Evolutionary conservation across 2,888 invertebrate species (phyloP), one percentile per base, ranked within the genome.

Genomic region (Exocentrus adspersus): DNA sequence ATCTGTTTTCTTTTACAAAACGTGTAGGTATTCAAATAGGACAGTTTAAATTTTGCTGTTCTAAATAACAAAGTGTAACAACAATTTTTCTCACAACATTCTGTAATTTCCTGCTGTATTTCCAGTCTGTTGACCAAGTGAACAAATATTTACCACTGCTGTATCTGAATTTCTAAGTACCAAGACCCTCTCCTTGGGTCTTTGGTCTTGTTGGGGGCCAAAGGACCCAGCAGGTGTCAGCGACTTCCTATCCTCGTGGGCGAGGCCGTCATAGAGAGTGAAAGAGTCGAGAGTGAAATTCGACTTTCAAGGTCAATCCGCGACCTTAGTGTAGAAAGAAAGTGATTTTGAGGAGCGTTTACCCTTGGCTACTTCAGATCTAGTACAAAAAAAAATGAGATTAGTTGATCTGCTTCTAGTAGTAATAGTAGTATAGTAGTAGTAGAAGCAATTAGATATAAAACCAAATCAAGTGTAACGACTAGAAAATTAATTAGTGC

Each of bases 251-350:
- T 64, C 64, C 62, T 65, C 58, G 60, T 74, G 73, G 74, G 76
- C 72, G 75, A 72, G 75, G 74, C 61, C 67, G 74, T 59, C 67
- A 62, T 72, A 66, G 75, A 77, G 75, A 78, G 79, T 78, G 80
- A 79, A 79, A 79, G 79, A 80, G n/a, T n/a, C n/a, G n/a, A n/a
- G 65, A 77, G 77, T 78, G 79, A 80, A 73, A 72, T 73, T 73
- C 60, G 67, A 60, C 74, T 77, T 71, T 78, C 79, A 80, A 80
- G 79, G 79, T 77, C 78, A 78, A 69, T 63, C 67, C 65, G 65
- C 73, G 78, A 79, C 79, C 79, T 79, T 79, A 76, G n/a, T 75
- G 60, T 50, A 59, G 65, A 68, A 75, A 77, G 76, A 75, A 76
- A 77, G 75, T 74, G 65, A 70, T 67, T 66, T 67, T 53, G 62